Evolutionary conservation across 2,888 invertebrate species (phyloP), one percentile per base, ranked within the genome.

Genomic region (Yponomeuta sedellus): DNA sequence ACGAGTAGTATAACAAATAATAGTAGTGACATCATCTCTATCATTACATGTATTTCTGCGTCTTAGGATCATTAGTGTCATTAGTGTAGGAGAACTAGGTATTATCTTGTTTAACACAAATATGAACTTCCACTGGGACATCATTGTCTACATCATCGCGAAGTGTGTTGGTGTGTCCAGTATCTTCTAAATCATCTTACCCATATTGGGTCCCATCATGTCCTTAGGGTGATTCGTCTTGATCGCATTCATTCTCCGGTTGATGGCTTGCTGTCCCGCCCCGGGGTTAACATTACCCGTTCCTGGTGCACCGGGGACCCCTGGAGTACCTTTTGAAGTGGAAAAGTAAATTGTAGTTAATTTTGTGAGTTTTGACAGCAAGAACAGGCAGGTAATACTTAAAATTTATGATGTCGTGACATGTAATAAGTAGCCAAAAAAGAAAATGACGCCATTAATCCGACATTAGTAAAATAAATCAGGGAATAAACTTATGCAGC

Each of bases 181-280:
- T 52, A 5, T 52, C 44, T 52, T 52, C 44, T 52, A 52, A 52
- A 52, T 52, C 44, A 56, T 61, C 93, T 94, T 92, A 96, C 96
- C 96, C 94, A 96, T 94, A 86, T 96, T 96, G 77, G 94, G 94
- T 77, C 95, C 94, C 82, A 95, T 94, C 82, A 94, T 93, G 79
- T 96, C 96, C 87, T 96, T 96, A 64, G 96, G 96, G 87, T 96
- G 96, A 82, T 96, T 96, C 67, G 96, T 94, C 92, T 97, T 97
- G 81, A 96, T 95, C 76, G 97, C 96, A 85, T 97, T 97, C 95
- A 96, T 95, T 75, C 96, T 92, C 75, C 96, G 92, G 80, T 94
- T 95, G 74, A 93, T 93, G 75, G 92, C 92, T 79, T 93, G 90
- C 71, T 92, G 88, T 22, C 92, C 92, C 82, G 89, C 88, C 11